Base-by-base conservation (phyloP, 2,113 vertebrate genomes). In the Oceanites oceanicus region DNA sequence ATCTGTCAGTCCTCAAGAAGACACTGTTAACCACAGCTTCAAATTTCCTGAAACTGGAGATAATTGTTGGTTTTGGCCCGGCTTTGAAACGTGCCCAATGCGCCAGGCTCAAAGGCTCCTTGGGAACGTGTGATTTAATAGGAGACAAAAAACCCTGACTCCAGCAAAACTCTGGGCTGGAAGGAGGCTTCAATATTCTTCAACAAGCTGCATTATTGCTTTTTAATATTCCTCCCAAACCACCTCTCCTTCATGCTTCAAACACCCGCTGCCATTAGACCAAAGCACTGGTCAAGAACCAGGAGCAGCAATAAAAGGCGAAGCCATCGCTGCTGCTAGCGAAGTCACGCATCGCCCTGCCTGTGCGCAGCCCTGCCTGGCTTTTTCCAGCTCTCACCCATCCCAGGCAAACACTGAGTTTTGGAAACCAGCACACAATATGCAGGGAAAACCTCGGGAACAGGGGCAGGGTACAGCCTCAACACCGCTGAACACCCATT, bases 1-100 rank as follows among this genome's bases (percentile, higher is more conserved):
- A 89, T 38, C 67, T 30, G 49, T 81, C 93, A 91, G 91, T 88
- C 75, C 86, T 94, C 55, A 11, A 68, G 62, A 86, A 83, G 96
- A 95, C 93, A 62, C 94, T 56, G 70, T 32, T 34, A 56, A 68
- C 77, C 75, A 27, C 49, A 63, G 81, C 94, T 94, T 92, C 88
- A 72, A 49, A 49, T 85, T 97, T 95, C 94, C 92, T 94, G 81
- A 91, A 93, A 94, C 82, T 68, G 86, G 96, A 97, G 74, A 66
- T 73, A 68, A 29, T 38, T 96, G 91, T 92, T 97, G 96, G 72
- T 94, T 96, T 94, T 94, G 91, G 88, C 88, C 72, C 3, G 2
- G 59, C 78, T 71, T 72, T 70, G 96, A 63, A 70, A 78, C 8
- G 27, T 77, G 61, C 89, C 86, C 83, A 42, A 50, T 14, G 67